Base-by-base conservation (phyloP, 2,888 invertebrate genomes). In the Willowsia nigromaculata region DNA sequence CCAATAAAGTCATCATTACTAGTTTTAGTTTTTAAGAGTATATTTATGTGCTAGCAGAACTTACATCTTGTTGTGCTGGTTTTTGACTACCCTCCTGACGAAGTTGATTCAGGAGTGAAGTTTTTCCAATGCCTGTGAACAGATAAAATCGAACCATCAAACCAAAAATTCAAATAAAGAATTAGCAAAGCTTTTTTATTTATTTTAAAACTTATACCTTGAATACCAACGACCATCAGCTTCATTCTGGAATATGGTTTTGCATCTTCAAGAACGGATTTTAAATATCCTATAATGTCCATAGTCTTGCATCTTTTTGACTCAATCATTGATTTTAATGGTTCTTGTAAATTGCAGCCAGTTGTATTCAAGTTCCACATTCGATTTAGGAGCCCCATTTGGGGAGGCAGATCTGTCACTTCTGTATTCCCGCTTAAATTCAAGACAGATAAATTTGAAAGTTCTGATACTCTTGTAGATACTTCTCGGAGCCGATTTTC, bases 291-390 rank as follows among this genome's bases (percentile, higher is more conserved):
- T 71, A 99, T 96, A 30, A 96, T 94, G 93, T 99, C 99, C 96
- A 98, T 97, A 0, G 99, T 99, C 94, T 98, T 98, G 94, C 97
- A 98, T 92, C 97, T 96, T 93, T 98, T 98, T 88, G 97, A 96
- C 78, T 97, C 97, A 89, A 99, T 96, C 97, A 99, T 98, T 0
- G 97, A 96, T 90, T 96, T 96, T 0, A 99, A 94, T 0, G 99
- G 98, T 93, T 98, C 99, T 93, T 96, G 96, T 13, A 98, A 94
- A 33, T 96, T 95, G 93, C 99, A 99, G 1, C 98, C 98, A 62
- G 96, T 95, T 1, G 99, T 97, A 94, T 98, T 98, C 53, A 99
- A 95, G 94, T 98, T 99, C 99, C 99, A 99, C 53, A 99, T 95
- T n/a, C 98, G 96, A 0, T 97, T 90, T 1, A 99, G 95, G 7